A percentile compares a stretch with the other conserved stretches of the same genome.
These are phyloP conservation scores for Harpalus rufipes DNA, from an alignment of 2,888 invertebrate species.

Conservation along the genomic window DNA sequence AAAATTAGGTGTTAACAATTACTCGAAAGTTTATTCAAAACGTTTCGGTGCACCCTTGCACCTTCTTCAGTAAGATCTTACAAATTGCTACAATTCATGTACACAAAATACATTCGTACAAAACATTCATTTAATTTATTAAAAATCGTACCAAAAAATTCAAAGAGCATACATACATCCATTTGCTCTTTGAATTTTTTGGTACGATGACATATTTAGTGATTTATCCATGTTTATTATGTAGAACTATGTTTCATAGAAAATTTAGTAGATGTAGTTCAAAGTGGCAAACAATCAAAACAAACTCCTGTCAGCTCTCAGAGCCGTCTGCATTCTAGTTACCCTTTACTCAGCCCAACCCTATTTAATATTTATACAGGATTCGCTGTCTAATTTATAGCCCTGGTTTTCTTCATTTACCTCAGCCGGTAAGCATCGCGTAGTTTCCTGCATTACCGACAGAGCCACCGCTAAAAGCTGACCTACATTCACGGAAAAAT, in stretches of 20 bases:
- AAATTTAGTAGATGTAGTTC: not conserved
- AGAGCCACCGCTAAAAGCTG: slow-evolving; percentile 52
- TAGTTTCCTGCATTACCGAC: slow-evolving; percentile 42
- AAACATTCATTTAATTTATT: too few species aligned
- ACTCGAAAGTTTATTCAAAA: too few species aligned
- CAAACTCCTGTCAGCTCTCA: slow-evolving; percentile 20
- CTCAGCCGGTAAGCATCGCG: slow-evolving; percentile 57
- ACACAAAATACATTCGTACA: too few species aligned
- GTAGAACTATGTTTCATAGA: not conserved
- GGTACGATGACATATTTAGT: not conserved
- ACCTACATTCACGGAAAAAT: slow-evolving; percentile 53
- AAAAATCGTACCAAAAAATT: too few species aligned
- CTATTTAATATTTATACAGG: slow-evolving; percentile 60
- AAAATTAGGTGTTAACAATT: too few species aligned
- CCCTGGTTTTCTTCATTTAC: slow-evolving; percentile 60
- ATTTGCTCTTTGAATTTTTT: too few species aligned
- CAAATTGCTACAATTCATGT: too few species aligned
- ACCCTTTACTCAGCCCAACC: slow-evolving; percentile 16
- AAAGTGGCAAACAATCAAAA: slow-evolving; percentile 26
- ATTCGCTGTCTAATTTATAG: slow-evolving; percentile 54
- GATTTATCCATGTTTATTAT: not conserved
- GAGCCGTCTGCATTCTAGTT: not conserved
- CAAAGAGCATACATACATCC: too few species aligned
- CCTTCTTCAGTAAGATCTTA: too few species aligned
- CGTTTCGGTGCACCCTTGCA: too few species aligned